Evolutionary conservation across 2,888 invertebrate species (phyloP).

Genomic region (Ischnus inquisitorius): DNA sequence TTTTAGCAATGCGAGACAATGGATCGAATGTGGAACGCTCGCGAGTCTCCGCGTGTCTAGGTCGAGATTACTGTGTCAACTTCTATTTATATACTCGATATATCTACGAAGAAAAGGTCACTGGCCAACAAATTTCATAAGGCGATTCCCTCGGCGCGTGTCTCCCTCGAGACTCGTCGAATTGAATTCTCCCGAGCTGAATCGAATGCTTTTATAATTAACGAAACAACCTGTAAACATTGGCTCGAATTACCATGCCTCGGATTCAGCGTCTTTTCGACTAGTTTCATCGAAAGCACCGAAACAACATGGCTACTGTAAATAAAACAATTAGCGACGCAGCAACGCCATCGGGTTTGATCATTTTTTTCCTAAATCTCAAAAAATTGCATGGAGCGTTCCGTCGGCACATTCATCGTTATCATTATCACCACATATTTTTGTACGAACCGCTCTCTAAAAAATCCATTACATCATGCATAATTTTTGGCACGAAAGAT

Average conservation of each 20-base stretch:
- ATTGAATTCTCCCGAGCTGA: background rate
- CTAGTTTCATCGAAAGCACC: background rate
- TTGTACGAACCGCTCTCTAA: conserved; percentile 3
- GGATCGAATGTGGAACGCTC: conserved; percentile 18
- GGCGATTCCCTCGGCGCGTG: background rate
- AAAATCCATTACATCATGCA: conserved; percentile 34
- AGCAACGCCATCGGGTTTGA: background rate
- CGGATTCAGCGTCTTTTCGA: background rate
- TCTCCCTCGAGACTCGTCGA: background rate
- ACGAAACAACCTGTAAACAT: background rate
- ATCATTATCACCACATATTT: background rate
- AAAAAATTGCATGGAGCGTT: background rate
- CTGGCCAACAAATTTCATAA: conserved; percentile 31
- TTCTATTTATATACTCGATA: conserved; percentile 68
- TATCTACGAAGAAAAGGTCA: conserved; percentile 40
- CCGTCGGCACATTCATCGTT: background rate
- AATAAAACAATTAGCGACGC: background rate
- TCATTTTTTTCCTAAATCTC: too few species aligned
- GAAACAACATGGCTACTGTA: conserved; percentile 2
- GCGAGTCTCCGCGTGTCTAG: conserved; percentile 59
- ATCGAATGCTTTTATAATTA: background rate
- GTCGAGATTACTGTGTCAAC: conserved; percentile 69
- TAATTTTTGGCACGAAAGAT: background rate
- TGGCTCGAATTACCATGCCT: background rate
- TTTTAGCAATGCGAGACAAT: background rate